A percentile compares a stretch with the other conserved stretches of the same genome.
These are phyloP conservation scores for Alces alces DNA, from an alignment of 2,113 vertebrate species.

Conservation along the genomic window DNA sequence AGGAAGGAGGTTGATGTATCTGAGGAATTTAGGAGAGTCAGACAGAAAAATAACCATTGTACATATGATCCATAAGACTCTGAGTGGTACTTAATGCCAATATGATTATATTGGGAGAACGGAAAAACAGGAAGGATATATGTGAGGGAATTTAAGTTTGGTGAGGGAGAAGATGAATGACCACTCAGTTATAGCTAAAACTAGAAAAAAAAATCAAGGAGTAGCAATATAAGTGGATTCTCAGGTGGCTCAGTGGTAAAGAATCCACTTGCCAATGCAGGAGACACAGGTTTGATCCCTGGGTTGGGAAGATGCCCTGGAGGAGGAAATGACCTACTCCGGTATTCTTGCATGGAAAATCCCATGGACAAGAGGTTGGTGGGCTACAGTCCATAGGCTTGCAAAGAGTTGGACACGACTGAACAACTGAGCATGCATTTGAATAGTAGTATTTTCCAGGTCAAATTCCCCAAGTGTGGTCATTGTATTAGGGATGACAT, in stretches of 20 bases:
- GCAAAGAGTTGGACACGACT: background rate
- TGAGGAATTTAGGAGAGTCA: background rate
- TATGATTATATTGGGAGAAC: background rate
- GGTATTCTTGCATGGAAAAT: background rate
- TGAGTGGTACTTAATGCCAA: background rate
- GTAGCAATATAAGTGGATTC: background rate
- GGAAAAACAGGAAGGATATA: background rate
- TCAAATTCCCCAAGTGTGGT: background rate
- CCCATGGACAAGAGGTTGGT: background rate
- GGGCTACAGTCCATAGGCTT: background rate
- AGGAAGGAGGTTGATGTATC: background rate
- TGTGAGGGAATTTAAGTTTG: background rate
- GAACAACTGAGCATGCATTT: background rate
- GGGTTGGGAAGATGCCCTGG: background rate
- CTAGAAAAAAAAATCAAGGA: background rate
- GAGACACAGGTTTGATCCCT: background rate
- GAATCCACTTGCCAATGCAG: background rate
- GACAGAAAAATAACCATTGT: background rate
- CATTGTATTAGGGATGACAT: background rate
- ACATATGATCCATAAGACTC: background rate
- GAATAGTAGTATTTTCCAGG: background rate
- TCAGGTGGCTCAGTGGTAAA: background rate
- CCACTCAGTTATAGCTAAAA: background rate
- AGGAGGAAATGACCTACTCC: background rate
- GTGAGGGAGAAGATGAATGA: background rate